Base-by-base conservation (phyloP, 1,140 invertebrate genomes). In the Portunus trituberculatus region DNA sequence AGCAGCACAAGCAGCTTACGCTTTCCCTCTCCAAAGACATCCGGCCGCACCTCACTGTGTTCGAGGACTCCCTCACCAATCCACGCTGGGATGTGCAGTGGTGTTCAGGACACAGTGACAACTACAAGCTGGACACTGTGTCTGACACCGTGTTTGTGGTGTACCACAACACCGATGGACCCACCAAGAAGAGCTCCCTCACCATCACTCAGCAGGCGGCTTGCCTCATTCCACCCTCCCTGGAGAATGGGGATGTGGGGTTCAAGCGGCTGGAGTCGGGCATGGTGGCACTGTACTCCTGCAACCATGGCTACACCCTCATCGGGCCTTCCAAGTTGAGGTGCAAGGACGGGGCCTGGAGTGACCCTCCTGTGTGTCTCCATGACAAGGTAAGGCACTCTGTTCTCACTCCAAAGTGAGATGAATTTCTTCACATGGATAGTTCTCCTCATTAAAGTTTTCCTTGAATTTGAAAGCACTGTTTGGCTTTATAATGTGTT, bases 61-160 rank as follows among this genome's bases (percentile, higher is more conserved):
- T 87, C 59, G 94, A 95, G 59, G 94, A 89, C 0, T 95, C 94
- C 48, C 84, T 95, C 28, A 88, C 88, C 25, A 95, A 95, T 52
- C 94, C 94, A 25, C 92, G 92, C 39, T 95, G 94, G 94, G 94
- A 95, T 48, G 39, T 95, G 46, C 91, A 92, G 45, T 95, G 94
- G 94, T 95, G 94, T 67, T 91, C 94, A 20, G 46, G 91, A 25
- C 92, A 92, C 45, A 45, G 46, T 31, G 59, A 95, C 46, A 86
- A 95, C n/a, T 95, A 88, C 32, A 92, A 52, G 29, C 48, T 92
- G 83, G 83, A 92, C 20, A 95, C 94, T 0, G 94, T 92, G 20
- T 83, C 91, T 12, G 91, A 95, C n/a, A 93, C 91, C 39, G 84
- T 95, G 6, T 95, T 95, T 91, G 67, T 95, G 28, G 91, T 95